Conservation (phyloP, 2,888 invertebrate genomes). For the Sericinus montela region DNA sequence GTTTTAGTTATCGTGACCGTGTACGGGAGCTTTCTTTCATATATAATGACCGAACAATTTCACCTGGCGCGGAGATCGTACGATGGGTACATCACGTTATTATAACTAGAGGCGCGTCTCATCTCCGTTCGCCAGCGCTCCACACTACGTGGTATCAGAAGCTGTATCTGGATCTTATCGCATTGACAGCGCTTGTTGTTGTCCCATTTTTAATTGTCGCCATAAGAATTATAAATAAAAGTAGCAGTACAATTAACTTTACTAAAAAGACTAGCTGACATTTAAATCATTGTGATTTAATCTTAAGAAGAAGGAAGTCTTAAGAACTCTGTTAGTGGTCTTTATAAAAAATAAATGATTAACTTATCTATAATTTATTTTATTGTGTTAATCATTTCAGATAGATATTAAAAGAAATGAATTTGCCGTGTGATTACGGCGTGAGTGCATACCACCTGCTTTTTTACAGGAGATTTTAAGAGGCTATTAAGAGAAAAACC, state of each 20-base stretch:
- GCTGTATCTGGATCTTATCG: conserved; percentile 35
- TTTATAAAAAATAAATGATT: too few species aligned
- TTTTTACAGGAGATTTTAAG: too few species aligned
- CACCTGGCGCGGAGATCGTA: conserved; percentile 33
- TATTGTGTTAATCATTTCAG: too few species aligned
- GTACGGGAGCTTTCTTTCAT: conserved; percentile 35
- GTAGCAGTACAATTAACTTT: not conserved
- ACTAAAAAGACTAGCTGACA: conserved; percentile 2
- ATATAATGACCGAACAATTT: conserved; percentile 37
- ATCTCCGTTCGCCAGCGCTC: conserved; percentile 42
- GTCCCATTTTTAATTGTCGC: not conserved
- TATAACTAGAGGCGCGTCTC: conserved; percentile 39
- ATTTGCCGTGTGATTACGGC: too few species aligned
- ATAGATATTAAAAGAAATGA: too few species aligned
- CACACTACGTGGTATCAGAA: conserved; percentile 43
- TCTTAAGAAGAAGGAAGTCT: not conserved
- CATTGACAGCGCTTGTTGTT: conserved; percentile 8
- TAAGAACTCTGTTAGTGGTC: too few species aligned
- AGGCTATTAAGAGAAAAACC: too few species aligned
- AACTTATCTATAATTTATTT: too few species aligned
- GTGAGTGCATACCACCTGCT: too few species aligned
- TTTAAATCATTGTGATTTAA: too few species aligned
- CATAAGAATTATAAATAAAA: not conserved
- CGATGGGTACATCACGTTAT: conserved; percentile 46
- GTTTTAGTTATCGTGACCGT: conserved; percentile 34